phyloP scores from a whole-genome alignment of 2,113 vertebrate genomes.

The Lophochroa leadbeateri region DNA sequence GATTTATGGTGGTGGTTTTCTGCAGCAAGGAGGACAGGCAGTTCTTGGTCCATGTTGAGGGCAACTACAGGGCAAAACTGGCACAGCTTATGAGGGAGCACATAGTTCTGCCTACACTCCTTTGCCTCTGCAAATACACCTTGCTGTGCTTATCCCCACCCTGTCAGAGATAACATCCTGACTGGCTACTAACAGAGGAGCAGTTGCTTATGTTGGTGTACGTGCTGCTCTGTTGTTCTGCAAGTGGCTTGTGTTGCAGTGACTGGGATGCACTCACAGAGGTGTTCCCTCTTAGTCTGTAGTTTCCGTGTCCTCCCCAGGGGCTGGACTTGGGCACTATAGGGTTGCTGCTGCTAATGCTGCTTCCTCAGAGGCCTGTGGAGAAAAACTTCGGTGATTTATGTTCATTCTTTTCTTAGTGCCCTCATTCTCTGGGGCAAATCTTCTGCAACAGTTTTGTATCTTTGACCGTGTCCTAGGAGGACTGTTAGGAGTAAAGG shows the following conservation, averaged over 20 bases:
- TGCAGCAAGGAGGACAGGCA: neutral
- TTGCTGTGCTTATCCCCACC: neutral
- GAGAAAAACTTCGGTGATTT: neutral
- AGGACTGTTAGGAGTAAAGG: neutral
- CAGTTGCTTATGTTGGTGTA: neutral
- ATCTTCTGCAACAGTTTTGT: neutral
- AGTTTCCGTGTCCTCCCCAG: neutral
- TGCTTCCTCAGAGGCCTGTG: neutral
- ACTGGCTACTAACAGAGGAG: neutral
- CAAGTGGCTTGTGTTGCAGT: neutral
- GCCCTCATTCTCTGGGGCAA: neutral
- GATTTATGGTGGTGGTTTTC: neutral
- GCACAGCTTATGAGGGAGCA: neutral
- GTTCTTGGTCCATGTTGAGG: neutral
- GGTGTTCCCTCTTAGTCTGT: neutral
- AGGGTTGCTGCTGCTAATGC: neutral
- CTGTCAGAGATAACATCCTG: neutral
- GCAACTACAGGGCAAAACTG: neutral
- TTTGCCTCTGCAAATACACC: neutral
- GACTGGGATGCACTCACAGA: fast-evolving
- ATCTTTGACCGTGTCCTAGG: neutral
- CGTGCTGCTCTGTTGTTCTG: neutral
- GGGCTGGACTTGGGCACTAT: neutral
- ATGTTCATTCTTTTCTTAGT: neutral
- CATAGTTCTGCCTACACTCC: neutral